These are phyloP conservation scores for Uropsilus gracilis DNA, from an alignment of 2,113 vertebrate species.

Conservation along the genomic window DNA sequence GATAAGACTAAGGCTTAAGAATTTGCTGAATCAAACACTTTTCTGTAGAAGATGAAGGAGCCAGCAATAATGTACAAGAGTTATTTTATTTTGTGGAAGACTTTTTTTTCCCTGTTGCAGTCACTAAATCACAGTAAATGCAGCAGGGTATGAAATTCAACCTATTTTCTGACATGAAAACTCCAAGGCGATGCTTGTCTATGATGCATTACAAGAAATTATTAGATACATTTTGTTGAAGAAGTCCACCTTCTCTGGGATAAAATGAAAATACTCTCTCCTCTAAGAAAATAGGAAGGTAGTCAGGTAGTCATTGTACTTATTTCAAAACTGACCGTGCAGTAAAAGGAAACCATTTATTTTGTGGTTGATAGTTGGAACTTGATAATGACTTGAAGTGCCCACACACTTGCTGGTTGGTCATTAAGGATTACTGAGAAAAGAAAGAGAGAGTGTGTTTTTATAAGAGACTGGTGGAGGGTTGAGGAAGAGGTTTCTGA, in stretches of 20 bases:
- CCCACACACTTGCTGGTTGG: not conserved
- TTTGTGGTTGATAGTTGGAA: not conserved
- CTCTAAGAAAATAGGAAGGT: not conserved
- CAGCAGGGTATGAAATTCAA: not conserved
- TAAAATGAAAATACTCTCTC: not conserved
- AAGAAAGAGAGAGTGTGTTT: not conserved
- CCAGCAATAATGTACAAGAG: not conserved
- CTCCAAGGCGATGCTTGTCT: not conserved
- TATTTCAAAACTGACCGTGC: slow-evolving; percentile 21
- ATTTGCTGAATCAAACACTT: not conserved
- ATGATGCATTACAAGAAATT: not conserved
- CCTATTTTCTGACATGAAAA: not conserved
- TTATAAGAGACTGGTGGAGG: not conserved
- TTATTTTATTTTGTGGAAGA: not conserved
- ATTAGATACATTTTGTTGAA: not conserved
- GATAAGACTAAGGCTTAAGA: not conserved
- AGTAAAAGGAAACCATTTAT: not conserved
- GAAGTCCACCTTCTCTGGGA: not conserved
- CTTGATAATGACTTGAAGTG: not conserved
- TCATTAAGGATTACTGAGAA: not conserved
- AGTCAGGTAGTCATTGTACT: not conserved
- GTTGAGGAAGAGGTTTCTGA: not conserved
- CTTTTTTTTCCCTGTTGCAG: not conserved
- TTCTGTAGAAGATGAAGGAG: not conserved
- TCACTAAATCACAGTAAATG: not conserved